Evolutionary conservation across 2,113 vertebrate genomes (phyloP), one percentile per base, ranked within the genome.

Genomic region (Hepsetus odoe): DNA sequence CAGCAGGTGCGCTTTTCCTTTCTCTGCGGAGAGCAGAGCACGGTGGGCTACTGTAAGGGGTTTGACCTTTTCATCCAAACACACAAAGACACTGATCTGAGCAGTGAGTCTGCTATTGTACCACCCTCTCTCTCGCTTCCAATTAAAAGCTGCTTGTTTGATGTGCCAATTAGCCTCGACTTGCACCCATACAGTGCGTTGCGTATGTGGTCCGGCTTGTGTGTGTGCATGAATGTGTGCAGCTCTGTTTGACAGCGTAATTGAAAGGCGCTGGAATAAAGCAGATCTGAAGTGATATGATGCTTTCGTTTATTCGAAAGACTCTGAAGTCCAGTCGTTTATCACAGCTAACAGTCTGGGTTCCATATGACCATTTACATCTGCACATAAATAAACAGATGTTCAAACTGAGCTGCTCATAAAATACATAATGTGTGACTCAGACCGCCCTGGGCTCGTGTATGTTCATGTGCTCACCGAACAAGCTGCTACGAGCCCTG

Each of bases 1-100:
- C 87, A 91, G 91, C 91, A 93, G 92, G 92, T 94, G 91, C 90
- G 87, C 87, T 85, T 91, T 89, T 88, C 85, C 88, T 85, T 79
- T 77, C 74, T 73, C 58, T 77, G 85, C 86, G 85, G 88, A 88
- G 87, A 86, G 84, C 88, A 40, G 35, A 86, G 87, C 86, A 76
- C 80, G 56, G 74, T 85, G 84, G 73, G 77, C 90, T 92, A 90
- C 90, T 88, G 86, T 71, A 83, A 80, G 55, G 85, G 85, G 77
- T 86, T 89, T 89, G 87, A 92, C 89, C 88, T 82, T 62, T 82
- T 87, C 83, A 90, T 90, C 85, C 89, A 88, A 85, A 83, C 13
- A 88, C 80, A 92, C 85, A 93, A 93, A 89, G 82, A 72, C 77
- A 82, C 72, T 80, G 85, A 91, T 91, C 85, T 87, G 82, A 82